A percentile compares a stretch with the other conserved stretches of the same genome.
Evolutionary conservation across 2,113 vertebrate species (phyloP).

Genomic region (Pampusana beccarii): DNA sequence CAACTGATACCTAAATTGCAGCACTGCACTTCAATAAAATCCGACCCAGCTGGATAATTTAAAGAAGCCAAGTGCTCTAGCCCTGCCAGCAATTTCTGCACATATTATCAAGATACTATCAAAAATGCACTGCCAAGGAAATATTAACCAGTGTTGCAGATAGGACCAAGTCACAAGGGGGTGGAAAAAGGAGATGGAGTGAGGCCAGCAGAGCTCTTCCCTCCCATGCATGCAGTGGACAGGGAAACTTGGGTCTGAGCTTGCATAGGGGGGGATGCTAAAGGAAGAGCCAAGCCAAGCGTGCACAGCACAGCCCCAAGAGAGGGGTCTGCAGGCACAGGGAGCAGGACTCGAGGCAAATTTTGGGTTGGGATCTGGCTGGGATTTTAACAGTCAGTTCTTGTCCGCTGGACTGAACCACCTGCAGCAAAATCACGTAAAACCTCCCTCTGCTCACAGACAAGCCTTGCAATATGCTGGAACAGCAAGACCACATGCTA

Average conservation of each 20-base stretch:
- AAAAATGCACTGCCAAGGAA: neutral
- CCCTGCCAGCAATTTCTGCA: neutral
- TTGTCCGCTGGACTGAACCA: neutral
- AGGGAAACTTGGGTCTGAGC: neutral
- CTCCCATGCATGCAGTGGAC: neutral
- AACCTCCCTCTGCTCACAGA: neutral
- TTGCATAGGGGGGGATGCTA: neutral
- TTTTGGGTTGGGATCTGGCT: neutral
- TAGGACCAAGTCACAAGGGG: neutral
- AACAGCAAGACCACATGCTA: neutral
- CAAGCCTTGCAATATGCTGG: neutral
- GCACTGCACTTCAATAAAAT: neutral
- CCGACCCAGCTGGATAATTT: neutral
- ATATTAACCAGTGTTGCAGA: neutral
- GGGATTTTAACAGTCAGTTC: neutral
- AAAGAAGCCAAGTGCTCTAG: neutral
- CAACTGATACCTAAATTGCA: neutral
- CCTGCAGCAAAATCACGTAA: neutral
- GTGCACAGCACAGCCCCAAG: fast-evolving
- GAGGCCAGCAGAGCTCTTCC: neutral
- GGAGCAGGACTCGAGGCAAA: fast-evolving
- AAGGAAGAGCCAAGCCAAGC: neutral
- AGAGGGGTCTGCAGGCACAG: neutral
- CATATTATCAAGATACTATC: neutral
- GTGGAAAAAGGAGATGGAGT: neutral